A percentile compares a stretch with the other conserved stretches of the same genome.
Conservation (phyloP, 1,140 invertebrate genomes). For the Halictus rubicundus region DNA sequence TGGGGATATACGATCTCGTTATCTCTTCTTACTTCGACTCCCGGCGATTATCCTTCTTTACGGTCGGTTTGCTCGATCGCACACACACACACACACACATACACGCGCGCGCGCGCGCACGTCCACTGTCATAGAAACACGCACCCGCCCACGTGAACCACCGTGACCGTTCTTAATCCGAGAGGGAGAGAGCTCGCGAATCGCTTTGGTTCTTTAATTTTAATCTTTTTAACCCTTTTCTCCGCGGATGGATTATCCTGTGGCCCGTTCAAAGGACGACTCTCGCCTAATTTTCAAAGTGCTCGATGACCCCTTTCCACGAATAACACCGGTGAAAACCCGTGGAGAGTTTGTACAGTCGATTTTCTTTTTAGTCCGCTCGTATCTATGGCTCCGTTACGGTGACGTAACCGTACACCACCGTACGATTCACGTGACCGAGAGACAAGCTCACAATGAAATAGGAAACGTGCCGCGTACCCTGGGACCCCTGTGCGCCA, state of each 20-base stretch:
- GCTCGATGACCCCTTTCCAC: too few relatives aligned
- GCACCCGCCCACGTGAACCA: not conserved
- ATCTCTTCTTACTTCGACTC: constrained; percentile 72
- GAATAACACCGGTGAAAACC: too few relatives aligned
- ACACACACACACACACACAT: not conserved
- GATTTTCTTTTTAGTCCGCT: not conserved
- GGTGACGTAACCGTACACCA: constrained; percentile 47
- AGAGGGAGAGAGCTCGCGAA: not conserved
- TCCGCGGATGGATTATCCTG: not conserved
- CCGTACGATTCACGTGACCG: constrained; percentile 35
- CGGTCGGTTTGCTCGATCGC: constrained; percentile 48
- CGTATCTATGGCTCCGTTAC: not conserved
- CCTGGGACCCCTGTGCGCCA: constrained; percentile 62
- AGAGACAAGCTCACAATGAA: constrained; percentile 48
- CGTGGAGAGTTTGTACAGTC: not conserved
- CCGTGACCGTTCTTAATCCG: not conserved
- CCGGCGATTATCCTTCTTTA: constrained; percentile 60
- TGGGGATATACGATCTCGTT: constrained; percentile 72
- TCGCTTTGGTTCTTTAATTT: not conserved
- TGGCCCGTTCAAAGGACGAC: not conserved
- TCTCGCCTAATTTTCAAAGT: not conserved
- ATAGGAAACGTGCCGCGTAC: constrained; percentile 58
- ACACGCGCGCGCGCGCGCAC: too few relatives aligned
- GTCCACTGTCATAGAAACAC: not conserved
- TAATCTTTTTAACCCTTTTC: constrained; percentile 1